phyloP scores from a whole-genome alignment of 2,113 vertebrate genomes.

The Hemichromis elongatus region DNA sequence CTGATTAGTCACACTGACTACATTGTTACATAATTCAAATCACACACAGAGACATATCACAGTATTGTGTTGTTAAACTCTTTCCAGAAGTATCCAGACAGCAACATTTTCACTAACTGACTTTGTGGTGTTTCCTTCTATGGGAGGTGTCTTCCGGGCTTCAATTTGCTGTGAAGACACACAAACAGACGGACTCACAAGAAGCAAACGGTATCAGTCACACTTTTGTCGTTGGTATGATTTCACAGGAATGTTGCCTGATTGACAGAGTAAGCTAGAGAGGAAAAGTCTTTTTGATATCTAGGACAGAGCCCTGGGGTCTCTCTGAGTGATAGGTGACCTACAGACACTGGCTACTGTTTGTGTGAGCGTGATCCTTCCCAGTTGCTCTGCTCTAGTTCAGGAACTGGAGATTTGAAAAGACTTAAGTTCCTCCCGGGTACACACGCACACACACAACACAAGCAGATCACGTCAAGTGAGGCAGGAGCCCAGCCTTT shows the following conservation, averaged over 20 bases:
- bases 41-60: accelerated
- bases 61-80: neutral
- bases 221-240: neutral
- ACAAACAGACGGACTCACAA: neutral
- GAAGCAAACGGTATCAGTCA: neutral
- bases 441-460: neutral
- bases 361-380: neutral
- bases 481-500: neutral
- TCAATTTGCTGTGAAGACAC: neutral
- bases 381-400: constrained; percentile 40
- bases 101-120: neutral
- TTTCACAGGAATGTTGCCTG: neutral
- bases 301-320: constrained; percentile 13
- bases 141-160: accelerated
- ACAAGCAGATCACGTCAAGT: neutral
- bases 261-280: neutral
- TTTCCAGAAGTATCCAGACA: neutral
- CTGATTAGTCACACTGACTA: neutral
- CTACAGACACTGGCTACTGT: neutral
- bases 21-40: neutral
- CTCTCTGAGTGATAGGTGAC: neutral
- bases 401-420: constrained; percentile 5
- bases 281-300: constrained; percentile 12
- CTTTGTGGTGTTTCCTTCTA: no score
- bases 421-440: neutral